Base-by-base conservation (phyloP, 2,113 vertebrate genomes). In the Canis aureus region DNA sequence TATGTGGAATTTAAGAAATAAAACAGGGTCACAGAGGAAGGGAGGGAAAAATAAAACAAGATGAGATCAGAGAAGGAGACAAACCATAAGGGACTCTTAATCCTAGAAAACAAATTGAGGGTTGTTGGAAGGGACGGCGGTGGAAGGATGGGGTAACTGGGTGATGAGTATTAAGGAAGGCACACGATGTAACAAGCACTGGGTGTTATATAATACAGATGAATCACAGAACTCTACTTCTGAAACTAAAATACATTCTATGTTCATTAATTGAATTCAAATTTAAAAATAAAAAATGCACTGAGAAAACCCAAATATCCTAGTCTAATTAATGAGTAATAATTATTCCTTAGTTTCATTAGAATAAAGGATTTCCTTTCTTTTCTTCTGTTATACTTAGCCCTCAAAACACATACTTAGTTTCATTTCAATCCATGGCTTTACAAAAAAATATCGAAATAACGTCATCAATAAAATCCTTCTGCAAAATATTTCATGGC, bases 401-500 rank as follows among this genome's bases (percentile, higher is more conserved):
- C 27, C 32, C 19, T 17, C 60, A 86, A 71, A 97, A 16, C 60
- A 79, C 76, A 78, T 79, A 60, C n/a, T 92, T 78, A 66, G 60
- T 89, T 94, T 86, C 64, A 92, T 96, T 94, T 92, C 73, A 93
- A 79, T 51, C 51, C 38, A 73, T 67, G 49, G 32, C 51, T 94
- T 95, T 94, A 90, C n/a, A 94, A 89, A 89, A 23, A 90, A 59
- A 96, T 22, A 90, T 38, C 22, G 74, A 95, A 87, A 94, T 87
- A 89, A 83, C 86, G 62, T 78, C 83, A 95, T 83, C 95, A 51
- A 92, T 69, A 92, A 93, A 96, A 92, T 76, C 20, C 91, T 81
- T 89, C 20, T 76, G 43, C 60, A 95, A 69, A 94, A 87, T 67
- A 95, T 67, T 89, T 29, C 25, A 60, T 43, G 38, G 80, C 23